Percentiles rank a stretch among this genome's conserved stretches.
These are phyloP conservation scores for Sericinus montela DNA, from an alignment of 2,888 invertebrate genomes.

Conservation along the genomic window DNA sequence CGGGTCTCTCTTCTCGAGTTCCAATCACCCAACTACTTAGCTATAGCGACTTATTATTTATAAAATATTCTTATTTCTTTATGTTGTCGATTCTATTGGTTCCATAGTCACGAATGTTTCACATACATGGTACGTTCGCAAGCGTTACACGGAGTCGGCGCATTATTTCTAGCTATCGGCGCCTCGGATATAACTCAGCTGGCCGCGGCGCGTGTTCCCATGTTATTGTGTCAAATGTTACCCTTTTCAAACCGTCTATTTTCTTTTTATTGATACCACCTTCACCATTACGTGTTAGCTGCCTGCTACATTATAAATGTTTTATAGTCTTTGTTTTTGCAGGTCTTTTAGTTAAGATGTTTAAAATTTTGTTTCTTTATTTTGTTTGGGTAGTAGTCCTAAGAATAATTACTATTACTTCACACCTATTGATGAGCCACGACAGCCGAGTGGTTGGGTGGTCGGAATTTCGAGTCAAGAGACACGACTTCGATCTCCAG, in stretches of 20 bases:
- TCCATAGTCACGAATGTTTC: constrained; percentile 14
- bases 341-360: not conserved
- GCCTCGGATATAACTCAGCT: constrained; percentile 46
- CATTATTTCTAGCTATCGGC: constrained; percentile 59
- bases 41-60: too few relatives aligned
- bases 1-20: too few relatives aligned
- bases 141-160: constrained; percentile 29
- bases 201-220: constrained; percentile 22
- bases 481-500: too few relatives aligned
- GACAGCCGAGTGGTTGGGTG: too few relatives aligned
- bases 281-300: not conserved
- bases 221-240: constrained; percentile 27
- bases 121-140: constrained; percentile 28
- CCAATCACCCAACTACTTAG: too few relatives aligned
- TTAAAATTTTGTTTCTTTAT: too few relatives aligned
- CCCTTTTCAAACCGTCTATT: constrained; percentile 12
- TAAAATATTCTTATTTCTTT: too few relatives aligned
- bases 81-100: constrained; percentile 3
- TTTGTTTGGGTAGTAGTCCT: too few relatives aligned
- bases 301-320: constrained; percentile 2
- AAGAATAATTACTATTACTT: too few relatives aligned
- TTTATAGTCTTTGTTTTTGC: not conserved
- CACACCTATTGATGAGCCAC: too few relatives aligned
- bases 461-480: too few relatives aligned
- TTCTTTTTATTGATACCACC: constrained; percentile 7